Base-by-base conservation (phyloP, 2,113 vertebrate genomes). In the Chaetorhynchus papuensis region DNA sequence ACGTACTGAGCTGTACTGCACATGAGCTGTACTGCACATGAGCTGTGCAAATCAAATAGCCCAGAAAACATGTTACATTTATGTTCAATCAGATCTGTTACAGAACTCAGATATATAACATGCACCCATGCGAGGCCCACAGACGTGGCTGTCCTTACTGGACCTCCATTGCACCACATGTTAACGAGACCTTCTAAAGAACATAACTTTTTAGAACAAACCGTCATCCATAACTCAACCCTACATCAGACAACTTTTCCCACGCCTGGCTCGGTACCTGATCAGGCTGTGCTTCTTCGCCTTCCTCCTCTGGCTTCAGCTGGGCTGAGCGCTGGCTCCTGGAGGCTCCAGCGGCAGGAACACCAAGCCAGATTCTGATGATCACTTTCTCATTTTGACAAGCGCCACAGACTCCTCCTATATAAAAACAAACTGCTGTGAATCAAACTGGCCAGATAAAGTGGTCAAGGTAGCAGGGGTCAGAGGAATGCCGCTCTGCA, bases 321-420 rank as follows among this genome's bases (percentile, higher is more conserved):
- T 65, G 64, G 56, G 72, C 91, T 91, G 71, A 87, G 82, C 1
- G 2, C 64, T 89, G 90, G 69, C 80, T 93, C 47, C 87, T 70
- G 56, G 56, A 44, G 89, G 87, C 69, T 87, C 87, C 10, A 13
- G 77, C 45, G 22, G 72, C 15, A 26, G 65, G 61, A 90, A 63
- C 4, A 89, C 57, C 75, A 93, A 89, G 49, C 82, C 61, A 82
- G 66, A 77, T 7, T 26, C 70, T 85, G 92, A 56, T 1, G 17
- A 77, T 97, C 96, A 97, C 95, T 95, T 60, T 52, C 78, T 95
- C 96, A 97, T 97, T 93, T 88, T 97, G 90, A 69, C 57, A 93
- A 91, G 66, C 1, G 1, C 53, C 74, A 82, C 65, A 47, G 78
- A 90, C 41, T 53, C 78, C 86, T 95, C 92, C 95, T 96, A 84